These are phyloP conservation scores for Xyrichtys novacula DNA, from an alignment of 2,797 vertebrate species.

Conservation along the genomic window DNA sequence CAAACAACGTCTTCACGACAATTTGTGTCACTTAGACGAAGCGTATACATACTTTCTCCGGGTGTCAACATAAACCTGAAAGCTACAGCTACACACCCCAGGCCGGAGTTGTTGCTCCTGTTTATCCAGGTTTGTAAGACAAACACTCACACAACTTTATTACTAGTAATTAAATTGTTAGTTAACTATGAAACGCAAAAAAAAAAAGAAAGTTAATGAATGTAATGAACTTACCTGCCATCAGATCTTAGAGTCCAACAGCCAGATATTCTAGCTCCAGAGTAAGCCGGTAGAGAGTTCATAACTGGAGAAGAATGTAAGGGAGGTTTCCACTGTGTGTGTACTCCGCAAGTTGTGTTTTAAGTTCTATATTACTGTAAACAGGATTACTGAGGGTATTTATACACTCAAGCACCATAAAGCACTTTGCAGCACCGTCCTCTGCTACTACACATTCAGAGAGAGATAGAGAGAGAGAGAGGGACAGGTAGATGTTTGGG, in stretches of 20 bases:
- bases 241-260: constrained; percentile 91
- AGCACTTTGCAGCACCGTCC: constrained; percentile 47
- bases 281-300: constrained; percentile 88
- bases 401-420: constrained; percentile 22
- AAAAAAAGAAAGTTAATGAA: constrained; percentile 30
- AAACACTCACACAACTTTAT: not conserved
- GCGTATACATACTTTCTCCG: constrained; percentile 28
- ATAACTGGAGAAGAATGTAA: constrained; percentile 72
- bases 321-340: constrained; percentile 40
- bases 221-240: constrained; percentile 88
- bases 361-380: constrained; percentile 47
- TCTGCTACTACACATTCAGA: constrained; percentile 55
- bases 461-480: constrained; percentile 45
- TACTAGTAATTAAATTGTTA: not conserved
- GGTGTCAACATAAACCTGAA: constrained; percentile 13
- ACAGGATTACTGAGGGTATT: constrained; percentile 25
- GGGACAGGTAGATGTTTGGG: constrained; percentile 23
- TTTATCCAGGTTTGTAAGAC: constrained; percentile 16
- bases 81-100: not conserved
- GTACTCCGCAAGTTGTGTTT: constrained; percentile 56
- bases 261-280: constrained; percentile 92
- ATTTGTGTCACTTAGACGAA: not conserved
- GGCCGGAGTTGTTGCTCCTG: constrained; percentile 2
- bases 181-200: not conserved
- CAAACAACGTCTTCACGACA: not conserved